A percentile compares a stretch with the other conserved stretches of the same genome.
Conservation (phyloP, 23 tunicate genomes). For the Aplidium turbinatum region DNA sequence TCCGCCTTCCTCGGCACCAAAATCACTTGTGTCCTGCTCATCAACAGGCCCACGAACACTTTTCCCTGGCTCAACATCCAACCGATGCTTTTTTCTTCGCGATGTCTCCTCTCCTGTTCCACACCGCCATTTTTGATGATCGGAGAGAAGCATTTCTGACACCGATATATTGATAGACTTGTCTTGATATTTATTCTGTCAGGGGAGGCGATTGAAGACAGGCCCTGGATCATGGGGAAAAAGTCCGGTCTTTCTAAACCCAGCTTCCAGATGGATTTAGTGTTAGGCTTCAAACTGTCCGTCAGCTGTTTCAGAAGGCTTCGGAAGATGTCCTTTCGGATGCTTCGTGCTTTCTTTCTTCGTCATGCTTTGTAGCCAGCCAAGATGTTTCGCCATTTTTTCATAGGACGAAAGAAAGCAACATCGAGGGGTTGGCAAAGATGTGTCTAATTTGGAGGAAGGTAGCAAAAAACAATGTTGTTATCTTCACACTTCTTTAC, state of each 20-base stretch:
- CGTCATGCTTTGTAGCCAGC: conserved; percentile 1
- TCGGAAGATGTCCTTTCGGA: conserved; percentile 24
- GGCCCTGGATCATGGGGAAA: conserved; percentile 38
- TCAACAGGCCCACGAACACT: no score
- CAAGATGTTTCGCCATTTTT: no score
- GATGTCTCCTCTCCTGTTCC: conserved; percentile 13
- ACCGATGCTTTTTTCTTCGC: conserved; percentile 20
- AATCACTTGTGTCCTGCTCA: no score
- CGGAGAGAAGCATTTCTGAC: neutral
- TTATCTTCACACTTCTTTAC: conserved; percentile 15
- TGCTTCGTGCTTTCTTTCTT: conserved; percentile 23
- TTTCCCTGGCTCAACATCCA: conserved; percentile 31
- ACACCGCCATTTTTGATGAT: conserved; percentile 1
- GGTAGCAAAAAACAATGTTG: conserved; percentile 24
- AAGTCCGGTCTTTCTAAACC: conserved; percentile 33
- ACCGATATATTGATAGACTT: conserved; percentile 19
- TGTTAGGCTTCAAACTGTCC: conserved; percentile 22
- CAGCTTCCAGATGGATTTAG: conserved; percentile 23
- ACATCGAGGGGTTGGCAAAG: conserved; percentile 28
- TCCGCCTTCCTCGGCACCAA: no score
- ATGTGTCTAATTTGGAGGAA: conserved; percentile 21
- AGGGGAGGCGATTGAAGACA: conserved; percentile 27
- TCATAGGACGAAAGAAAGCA: conserved; percentile 21
- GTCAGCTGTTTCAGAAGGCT: conserved; percentile 24
- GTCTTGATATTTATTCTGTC: neutral